A percentile compares a stretch with the other conserved stretches of the same genome.
phyloP scores from a whole-genome alignment of 2,888 invertebrate genomes.

The Bhutanitis thaidina region DNA sequence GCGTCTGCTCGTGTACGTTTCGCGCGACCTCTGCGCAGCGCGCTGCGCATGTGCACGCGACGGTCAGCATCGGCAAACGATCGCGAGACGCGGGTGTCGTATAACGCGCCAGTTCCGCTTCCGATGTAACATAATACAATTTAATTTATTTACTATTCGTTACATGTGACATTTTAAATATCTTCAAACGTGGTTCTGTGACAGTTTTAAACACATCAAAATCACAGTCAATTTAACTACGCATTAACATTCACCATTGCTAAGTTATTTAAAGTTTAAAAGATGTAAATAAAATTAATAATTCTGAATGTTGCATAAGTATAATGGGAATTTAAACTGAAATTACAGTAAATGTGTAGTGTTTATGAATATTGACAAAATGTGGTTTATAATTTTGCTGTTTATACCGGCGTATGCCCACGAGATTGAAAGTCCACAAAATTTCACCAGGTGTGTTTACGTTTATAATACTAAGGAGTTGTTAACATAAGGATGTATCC shows the following conservation, averaged over 20 bases:
- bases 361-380: not conserved
- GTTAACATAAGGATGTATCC: no score
- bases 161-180: no score
- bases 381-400: constrained; percentile 15
- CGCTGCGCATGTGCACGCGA: constrained; percentile 19
- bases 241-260: no score
- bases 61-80: constrained; percentile 4
- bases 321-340: not conserved
- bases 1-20: constrained; percentile 6
- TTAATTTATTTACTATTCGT: no score
- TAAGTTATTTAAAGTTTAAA: no score
- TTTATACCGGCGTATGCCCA: constrained; percentile 7
- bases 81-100: not conserved
- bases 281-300: no score
- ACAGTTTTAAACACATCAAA: no score
- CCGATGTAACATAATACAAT: not conserved
- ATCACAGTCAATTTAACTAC: no score
- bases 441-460: constrained; percentile 16
- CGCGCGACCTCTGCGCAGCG: constrained; percentile 17
- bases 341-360: not conserved
- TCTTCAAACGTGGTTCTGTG: no score
- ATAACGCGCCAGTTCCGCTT: not conserved
- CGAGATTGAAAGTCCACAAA: constrained; percentile 3
- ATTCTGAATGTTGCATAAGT: no score
- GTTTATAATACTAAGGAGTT: no score